These are phyloP conservation scores for Muscicapa comitata DNA, from an alignment of 2,797 vertebrate genomes.

Conservation along the genomic window DNA sequence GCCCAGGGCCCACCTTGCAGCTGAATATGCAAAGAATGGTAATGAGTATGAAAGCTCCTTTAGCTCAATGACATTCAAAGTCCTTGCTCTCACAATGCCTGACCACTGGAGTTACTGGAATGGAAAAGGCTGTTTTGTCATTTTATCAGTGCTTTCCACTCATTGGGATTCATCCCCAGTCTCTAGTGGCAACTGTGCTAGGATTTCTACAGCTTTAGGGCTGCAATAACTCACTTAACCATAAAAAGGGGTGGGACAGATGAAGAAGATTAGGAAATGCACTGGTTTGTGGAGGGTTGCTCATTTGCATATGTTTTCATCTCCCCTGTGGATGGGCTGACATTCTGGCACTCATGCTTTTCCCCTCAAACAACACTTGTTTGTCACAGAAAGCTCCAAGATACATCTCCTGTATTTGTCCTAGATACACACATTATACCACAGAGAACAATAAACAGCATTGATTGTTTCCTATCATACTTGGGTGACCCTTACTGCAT, in stretches of 20 bases:
- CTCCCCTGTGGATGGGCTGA: not conserved
- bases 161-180: constrained; percentile 38
- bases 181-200: constrained; percentile 29
- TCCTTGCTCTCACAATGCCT: constrained; percentile 40
- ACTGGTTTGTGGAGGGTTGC: constrained; percentile 16
- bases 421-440: not conserved
- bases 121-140: constrained; percentile 51
- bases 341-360: constrained; percentile 12
- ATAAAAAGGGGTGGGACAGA: constrained; percentile 50
- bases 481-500: constrained; percentile 31
- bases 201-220: constrained; percentile 45
- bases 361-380: not conserved
- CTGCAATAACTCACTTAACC: constrained; percentile 37
- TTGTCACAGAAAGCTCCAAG: not conserved
- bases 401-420: not conserved
- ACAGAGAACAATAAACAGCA: not conserved
- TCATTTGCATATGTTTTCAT: constrained; percentile 50
- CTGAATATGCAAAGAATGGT: constrained; percentile 8
- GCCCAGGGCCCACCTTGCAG: not conserved
- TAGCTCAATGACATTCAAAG: constrained; percentile 40
- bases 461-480: constrained; percentile 11
- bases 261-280: constrained; percentile 51
- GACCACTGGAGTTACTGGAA: constrained; percentile 57
- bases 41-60: constrained; percentile 32
- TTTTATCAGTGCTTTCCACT: constrained; percentile 42